These are phyloP conservation scores for Lasiommata megera DNA, from an alignment of 2,888 invertebrate species.

Conservation along the genomic window DNA sequence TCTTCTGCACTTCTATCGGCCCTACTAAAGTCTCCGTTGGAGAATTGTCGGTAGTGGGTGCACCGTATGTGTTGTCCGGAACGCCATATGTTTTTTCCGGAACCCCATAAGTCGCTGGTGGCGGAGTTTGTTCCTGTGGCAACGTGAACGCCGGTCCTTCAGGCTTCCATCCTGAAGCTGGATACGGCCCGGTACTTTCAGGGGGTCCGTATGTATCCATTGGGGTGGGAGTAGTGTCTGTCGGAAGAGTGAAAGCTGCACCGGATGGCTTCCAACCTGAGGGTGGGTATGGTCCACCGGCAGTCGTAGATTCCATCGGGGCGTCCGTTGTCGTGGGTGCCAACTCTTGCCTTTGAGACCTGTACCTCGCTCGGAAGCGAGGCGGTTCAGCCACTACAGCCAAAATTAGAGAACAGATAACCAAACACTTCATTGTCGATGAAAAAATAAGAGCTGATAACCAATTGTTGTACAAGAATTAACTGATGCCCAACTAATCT, in stretches of 20 bases:
- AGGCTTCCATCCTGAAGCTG: constrained; percentile 72
- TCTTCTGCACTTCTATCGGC: constrained; percentile 68
- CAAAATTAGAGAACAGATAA: constrained; percentile 50
- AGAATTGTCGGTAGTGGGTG: constrained; percentile 60
- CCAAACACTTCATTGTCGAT: constrained; percentile 58
- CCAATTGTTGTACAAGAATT: constrained; percentile 34
- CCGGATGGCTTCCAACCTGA: constrained; percentile 73
- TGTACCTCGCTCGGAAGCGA: constrained; percentile 72
- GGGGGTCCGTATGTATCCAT: constrained; percentile 48
- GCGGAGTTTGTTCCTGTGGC: constrained; percentile 53
- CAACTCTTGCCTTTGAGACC: constrained; percentile 68
- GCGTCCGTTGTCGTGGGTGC: constrained; percentile 69
- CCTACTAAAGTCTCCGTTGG: constrained; percentile 59
- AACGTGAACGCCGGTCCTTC: constrained; percentile 60
- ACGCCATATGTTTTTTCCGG: constrained; percentile 42
- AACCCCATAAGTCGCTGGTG: constrained; percentile 41
- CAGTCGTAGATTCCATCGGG: constrained; percentile 58
- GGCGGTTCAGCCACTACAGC: constrained; percentile 64
- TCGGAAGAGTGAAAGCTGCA: constrained; percentile 43
- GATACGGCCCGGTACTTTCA: constrained; percentile 52
- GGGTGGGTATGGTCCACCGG: constrained; percentile 53
- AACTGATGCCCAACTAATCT: constrained; percentile 31
- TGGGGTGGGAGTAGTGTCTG: constrained; percentile 47
- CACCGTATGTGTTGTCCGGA: constrained; percentile 49
- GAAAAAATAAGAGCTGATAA: not conserved